Base-by-base conservation (phyloP, 2,888 invertebrate genomes). In the Ceramica pisi region DNA sequence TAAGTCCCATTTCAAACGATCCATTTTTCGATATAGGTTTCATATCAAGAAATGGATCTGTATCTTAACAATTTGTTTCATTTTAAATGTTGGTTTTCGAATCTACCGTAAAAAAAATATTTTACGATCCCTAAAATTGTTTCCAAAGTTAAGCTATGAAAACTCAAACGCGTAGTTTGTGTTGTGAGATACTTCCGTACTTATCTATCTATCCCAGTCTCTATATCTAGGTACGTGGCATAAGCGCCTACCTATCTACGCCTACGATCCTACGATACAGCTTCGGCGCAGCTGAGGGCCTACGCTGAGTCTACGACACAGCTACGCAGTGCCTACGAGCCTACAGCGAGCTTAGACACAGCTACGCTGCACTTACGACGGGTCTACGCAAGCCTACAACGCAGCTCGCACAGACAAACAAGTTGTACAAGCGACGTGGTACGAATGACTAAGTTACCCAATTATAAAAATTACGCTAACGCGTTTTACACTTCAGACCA, bases 311-410 rank as follows among this genome's bases (percentile, higher is more conserved):
- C n/a, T n/a, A 31, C n/a, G 2, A 53, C 16, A 23, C 14, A 0
- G 14, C 41, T 31, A 31, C 31, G 31, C 31, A 31, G 31, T 6
- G 31, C 31, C 31, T 31, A 31, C 26, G 26, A 1, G 41, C 51
- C 14, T 68, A 14, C 31, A 19, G 21, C 14, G 31, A 5, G 31
- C 31, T 6, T 31, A 31, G n/a, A 19, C 8, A 23, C 14, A 0
- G 14, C 41, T 31, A 31, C 31, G 3, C 31, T 5, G 31, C 31
- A 31, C 31, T 6, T 31, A 10, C 41, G 41, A 26, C 41, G 26
- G 9, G 26, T n/a, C 69, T 68, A 41, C 26, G 44, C 23, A 23
- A 23, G 35, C 7, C 66, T 67, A 67, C 48, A n/a, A n/a, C 5
- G 10, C n/a, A 35, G 16, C 23, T 31, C 31, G 31, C 6, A 31